phyloP scores from a whole-genome alignment of 1,140 invertebrate species.

The Ceratina calcarata region DNA sequence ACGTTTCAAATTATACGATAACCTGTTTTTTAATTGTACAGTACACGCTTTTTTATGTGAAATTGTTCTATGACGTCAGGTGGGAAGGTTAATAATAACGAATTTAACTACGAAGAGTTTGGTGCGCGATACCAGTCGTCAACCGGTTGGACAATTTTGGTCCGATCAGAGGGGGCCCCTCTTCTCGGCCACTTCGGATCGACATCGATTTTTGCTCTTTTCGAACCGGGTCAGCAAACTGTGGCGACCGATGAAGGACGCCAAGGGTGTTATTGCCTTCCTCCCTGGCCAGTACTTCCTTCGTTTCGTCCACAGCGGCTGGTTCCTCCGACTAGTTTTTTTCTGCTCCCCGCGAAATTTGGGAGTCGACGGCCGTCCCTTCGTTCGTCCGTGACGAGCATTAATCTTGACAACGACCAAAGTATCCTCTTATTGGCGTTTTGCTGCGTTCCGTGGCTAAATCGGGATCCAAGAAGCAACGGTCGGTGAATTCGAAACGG shows the following conservation, averaged over 20 bases:
- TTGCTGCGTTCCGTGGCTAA: slow-evolving; percentile 52
- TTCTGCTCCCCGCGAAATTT: slow-evolving; percentile 48
- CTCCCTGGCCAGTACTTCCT: slow-evolving; percentile 21
- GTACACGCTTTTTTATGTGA: too few relatives aligned
- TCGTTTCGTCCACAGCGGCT: slow-evolving; percentile 38
- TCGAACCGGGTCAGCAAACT: slow-evolving; percentile 71
- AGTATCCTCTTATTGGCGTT: slow-evolving; percentile 46
- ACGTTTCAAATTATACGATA: too few relatives aligned
- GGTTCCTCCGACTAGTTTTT: background rate
- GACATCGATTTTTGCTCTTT: slow-evolving; percentile 64
- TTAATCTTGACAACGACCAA: slow-evolving; percentile 50
- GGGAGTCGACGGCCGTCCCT: slow-evolving; percentile 57
- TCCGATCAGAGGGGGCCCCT: background rate
- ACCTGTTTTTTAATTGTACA: too few relatives aligned
- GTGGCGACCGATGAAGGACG: slow-evolving; percentile 72
- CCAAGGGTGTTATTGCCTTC: slow-evolving; percentile 45
- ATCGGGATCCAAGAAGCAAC: slow-evolving; percentile 46
- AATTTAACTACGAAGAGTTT: background rate
- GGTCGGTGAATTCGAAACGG: slow-evolving; percentile 5
- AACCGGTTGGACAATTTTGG: slow-evolving; percentile 37
- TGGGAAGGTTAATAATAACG: background rate
- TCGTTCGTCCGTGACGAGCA: slow-evolving; percentile 48
- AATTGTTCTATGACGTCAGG: too few relatives aligned
- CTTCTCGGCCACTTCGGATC: slow-evolving; percentile 18
- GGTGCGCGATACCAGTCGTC: slow-evolving; percentile 2